These are phyloP conservation scores for Drosophila athabasca DNA, from an alignment of 1,140 invertebrate species.

Conservation along the genomic window DNA sequence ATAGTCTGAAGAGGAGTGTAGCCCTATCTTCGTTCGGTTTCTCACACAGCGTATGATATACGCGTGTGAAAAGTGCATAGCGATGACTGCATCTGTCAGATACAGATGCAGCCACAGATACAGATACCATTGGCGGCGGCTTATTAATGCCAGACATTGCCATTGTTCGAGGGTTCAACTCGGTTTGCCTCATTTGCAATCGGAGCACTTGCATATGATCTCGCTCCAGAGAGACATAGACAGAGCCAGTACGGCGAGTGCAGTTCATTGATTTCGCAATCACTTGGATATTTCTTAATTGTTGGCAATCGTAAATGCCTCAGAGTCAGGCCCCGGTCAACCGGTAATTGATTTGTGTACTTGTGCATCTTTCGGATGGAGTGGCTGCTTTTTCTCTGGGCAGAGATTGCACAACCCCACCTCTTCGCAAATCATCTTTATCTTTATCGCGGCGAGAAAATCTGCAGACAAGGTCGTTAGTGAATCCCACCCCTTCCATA, in stretches of 20 bases:
- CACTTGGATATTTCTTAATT: constrained; percentile 18
- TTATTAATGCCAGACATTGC: constrained; percentile 57
- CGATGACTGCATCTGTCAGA: constrained; percentile 49
- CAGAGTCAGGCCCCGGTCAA: background rate
- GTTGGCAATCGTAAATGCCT: constrained; percentile 24
- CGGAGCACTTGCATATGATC: constrained; percentile 15
- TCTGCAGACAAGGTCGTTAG: constrained; percentile 67
- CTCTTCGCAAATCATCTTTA: constrained; percentile 15
- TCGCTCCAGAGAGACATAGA: background rate
- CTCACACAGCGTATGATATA: constrained; percentile 20
- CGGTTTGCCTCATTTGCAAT: constrained; percentile 38
- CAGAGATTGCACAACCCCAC: constrained; percentile 58
- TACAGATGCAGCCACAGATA: constrained; percentile 24
- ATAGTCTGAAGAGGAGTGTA: constrained; percentile 17
- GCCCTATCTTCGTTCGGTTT: constrained; percentile 41
- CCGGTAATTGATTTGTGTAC: constrained; percentile 52
- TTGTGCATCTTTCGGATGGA: constrained; percentile 4
- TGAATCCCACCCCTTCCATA: constrained; percentile 46
- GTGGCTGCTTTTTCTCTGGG: constrained; percentile 40
- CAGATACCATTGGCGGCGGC: constrained; percentile 15
- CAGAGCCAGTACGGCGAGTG: background rate
- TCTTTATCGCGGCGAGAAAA: constrained; percentile 51
- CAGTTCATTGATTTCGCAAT: constrained; percentile 67
- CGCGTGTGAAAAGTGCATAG: constrained; percentile 69
- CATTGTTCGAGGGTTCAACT: constrained; percentile 61